Conservation (phyloP, 2,113 vertebrate genomes). For the Caretta caretta region DNA sequence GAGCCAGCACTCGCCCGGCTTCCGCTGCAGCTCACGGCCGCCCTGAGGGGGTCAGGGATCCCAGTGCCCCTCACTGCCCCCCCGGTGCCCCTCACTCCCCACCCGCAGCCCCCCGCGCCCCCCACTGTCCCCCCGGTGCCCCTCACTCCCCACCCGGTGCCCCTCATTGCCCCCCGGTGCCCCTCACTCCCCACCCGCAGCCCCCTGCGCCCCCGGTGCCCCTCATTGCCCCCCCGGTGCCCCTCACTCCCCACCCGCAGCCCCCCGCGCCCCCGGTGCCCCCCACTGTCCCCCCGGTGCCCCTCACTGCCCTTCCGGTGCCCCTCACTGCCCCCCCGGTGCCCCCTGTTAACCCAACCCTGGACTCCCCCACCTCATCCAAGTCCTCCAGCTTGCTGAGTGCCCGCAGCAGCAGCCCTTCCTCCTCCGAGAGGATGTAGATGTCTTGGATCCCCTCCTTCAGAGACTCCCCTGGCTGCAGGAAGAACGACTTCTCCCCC, state of each 20-base stretch:
- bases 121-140: too few species aligned
- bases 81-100: background rate
- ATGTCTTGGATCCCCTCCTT: conserved; percentile 89
- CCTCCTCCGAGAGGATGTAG: conserved; percentile 89
- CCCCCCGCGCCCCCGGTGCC: too few species aligned
- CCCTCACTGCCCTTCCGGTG: too few species aligned
- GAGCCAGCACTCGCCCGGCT: conserved; percentile 91
- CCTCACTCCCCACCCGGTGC: too few species aligned
- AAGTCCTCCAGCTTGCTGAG: conserved; percentile 85
- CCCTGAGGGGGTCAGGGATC: background rate
- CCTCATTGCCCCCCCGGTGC: too few species aligned
- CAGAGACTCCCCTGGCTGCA: conserved; percentile 87
- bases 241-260: background rate
- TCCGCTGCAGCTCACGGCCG: conserved; percentile 33
- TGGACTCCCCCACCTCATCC: conserved; percentile 55
- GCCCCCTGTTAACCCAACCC: too few species aligned
- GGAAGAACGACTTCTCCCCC: conserved; percentile 93
- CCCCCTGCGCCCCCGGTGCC: too few species aligned
- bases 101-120: too few species aligned
- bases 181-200: too few species aligned
- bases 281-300: background rate
- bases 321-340: too few species aligned
- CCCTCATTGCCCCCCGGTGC: background rate
- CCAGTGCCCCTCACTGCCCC: too few species aligned
- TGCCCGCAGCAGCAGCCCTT: conserved; percentile 88